Conservation (phyloP, 1,140 invertebrate species). For the Ceratina calcarata region DNA sequence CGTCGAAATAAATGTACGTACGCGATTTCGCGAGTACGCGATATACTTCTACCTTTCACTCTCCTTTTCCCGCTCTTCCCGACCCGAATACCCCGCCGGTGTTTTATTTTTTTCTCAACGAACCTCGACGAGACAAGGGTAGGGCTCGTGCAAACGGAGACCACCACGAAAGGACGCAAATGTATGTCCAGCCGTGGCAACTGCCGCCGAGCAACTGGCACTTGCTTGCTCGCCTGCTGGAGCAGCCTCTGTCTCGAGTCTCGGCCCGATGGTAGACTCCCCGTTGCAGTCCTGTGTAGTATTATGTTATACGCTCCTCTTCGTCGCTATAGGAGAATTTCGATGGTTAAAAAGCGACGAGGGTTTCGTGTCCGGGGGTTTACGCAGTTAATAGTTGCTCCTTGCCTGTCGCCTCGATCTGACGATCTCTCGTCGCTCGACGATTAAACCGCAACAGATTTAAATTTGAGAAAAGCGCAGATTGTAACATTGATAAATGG, state of each 20-base stretch:
- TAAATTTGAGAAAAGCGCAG: no score
- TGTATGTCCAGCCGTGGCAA: conserved; percentile 67
- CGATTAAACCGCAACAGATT: no score
- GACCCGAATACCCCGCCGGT: background rate
- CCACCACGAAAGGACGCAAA: conserved; percentile 20
- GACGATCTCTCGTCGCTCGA: no score
- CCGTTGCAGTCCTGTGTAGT: conserved; percentile 39
- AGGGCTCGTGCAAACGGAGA: background rate
- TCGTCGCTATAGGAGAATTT: conserved; percentile 37
- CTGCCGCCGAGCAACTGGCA: conserved; percentile 72
- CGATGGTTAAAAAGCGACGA: conserved; percentile 21
- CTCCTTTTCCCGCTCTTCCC: background rate
- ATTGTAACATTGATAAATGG: no score
- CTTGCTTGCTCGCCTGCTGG: conserved; percentile 51
- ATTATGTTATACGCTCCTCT: conserved; percentile 23
- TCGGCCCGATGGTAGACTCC: conserved; percentile 57
- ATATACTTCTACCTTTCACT: background rate
- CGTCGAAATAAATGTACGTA: background rate
- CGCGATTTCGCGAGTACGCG: no score
- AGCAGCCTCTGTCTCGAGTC: conserved; percentile 34
- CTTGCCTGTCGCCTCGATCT: background rate
- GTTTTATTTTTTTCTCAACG: background rate
- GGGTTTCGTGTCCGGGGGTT: background rate
- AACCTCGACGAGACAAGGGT: background rate
- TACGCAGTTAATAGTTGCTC: background rate